Evolutionary conservation across 1,140 invertebrate species (phyloP).

Genomic region (Ceratina calcarata): DNA sequence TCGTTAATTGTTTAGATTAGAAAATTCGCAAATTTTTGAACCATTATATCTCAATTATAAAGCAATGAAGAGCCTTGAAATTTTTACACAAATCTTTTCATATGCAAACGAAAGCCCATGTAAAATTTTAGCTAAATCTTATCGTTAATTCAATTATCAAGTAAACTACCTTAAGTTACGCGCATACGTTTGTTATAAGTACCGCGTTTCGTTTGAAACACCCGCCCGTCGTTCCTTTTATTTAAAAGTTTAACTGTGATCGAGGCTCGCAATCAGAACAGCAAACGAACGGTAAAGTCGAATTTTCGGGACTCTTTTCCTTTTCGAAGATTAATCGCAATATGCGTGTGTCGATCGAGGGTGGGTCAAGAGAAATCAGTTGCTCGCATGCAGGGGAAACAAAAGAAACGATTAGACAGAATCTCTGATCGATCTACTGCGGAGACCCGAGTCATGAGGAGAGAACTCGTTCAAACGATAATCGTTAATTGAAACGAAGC

Average conservation of each 20-base stretch:
- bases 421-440: neutral
- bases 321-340: too few relatives aligned
- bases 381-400: neutral
- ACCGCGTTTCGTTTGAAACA: neutral
- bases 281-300: neutral
- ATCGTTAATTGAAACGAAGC: constrained; percentile 20
- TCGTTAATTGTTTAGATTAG: too few relatives aligned
- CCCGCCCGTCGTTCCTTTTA: neutral
- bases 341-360: too few relatives aligned
- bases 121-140: too few relatives aligned
- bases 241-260: neutral
- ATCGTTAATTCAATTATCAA: too few relatives aligned
- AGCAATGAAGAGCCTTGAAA: too few relatives aligned
- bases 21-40: too few relatives aligned
- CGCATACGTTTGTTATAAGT: neutral
- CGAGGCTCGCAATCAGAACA: constrained; percentile 10
- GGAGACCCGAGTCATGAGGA: neutral
- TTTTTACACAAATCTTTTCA: too few relatives aligned
- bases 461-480: neutral
- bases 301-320: neutral
- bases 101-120: too few relatives aligned
- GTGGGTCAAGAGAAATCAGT: constrained; percentile 1
- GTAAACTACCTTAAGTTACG: too few relatives aligned
- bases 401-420: constrained; percentile 5
- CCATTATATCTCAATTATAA: too few relatives aligned